Percentiles rank a stretch among this genome's conserved stretches.
phyloP scores from a whole-genome alignment of 2,113 vertebrate species.

The Aegithalos caudatus region DNA sequence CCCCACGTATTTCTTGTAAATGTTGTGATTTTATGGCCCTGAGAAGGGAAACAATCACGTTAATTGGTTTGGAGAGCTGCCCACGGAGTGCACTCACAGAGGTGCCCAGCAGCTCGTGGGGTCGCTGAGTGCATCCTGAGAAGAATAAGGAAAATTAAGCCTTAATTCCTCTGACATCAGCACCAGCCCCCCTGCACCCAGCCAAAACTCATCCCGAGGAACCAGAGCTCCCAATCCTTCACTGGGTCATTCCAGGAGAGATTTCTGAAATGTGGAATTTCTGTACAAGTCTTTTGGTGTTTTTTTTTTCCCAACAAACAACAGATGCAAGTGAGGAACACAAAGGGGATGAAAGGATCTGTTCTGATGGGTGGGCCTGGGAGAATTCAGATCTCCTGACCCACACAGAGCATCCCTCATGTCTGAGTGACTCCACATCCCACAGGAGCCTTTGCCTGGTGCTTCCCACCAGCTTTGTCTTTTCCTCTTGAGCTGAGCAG shows the following conservation, averaged over 20 bases:
- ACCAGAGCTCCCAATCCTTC: neutral
- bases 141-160: neutral
- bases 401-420: neutral
- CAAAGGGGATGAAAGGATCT: neutral
- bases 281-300: neutral
- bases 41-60: constrained; percentile 28
- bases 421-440: neutral
- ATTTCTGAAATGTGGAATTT: neutral
- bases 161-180: neutral
- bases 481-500: neutral
- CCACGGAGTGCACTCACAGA: neutral
- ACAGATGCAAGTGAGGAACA: neutral
- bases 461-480: neutral
- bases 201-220: neutral
- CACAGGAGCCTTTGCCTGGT: neutral
- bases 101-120: neutral
- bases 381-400: neutral
- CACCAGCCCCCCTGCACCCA: neutral
- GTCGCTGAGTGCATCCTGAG: neutral
- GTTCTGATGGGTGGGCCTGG: neutral
- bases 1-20: neutral
- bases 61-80: constrained; percentile 47
- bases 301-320: neutral
- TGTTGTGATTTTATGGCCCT: neutral
- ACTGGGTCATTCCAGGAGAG: neutral